Conservation (phyloP, 2,113 vertebrate genomes). For the Odontophorus gujanensis region DNA sequence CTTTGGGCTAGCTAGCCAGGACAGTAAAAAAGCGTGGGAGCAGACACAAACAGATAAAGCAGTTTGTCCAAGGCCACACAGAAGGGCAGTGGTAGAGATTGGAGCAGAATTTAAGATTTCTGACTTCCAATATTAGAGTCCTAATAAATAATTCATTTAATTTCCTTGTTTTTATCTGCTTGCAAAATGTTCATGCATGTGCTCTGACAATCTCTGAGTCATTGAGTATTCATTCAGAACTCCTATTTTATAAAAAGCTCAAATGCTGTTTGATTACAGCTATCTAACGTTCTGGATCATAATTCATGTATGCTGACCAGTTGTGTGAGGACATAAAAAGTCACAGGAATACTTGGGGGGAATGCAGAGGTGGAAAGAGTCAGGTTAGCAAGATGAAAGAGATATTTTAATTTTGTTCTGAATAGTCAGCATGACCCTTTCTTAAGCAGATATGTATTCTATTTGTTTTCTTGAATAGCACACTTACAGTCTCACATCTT, state of each 20-base stretch:
- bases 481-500: not conserved
- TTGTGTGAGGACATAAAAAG: not conserved
- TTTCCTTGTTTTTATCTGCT: conserved; percentile 52
- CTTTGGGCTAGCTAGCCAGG: not conserved
- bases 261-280: not conserved
- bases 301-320: not conserved
- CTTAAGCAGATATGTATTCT: not conserved
- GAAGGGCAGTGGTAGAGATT: not conserved
- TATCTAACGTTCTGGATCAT: not conserved
- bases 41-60: not conserved
- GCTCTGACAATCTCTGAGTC: not conserved
- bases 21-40: not conserved
- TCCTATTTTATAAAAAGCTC: not conserved
- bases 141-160: conserved; percentile 63
- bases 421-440: not conserved
- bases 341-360: not conserved
- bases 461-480: not conserved
- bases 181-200: not conserved
- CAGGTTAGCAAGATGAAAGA: not conserved
- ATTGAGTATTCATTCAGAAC: not conserved
- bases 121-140: not conserved
- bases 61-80: not conserved
- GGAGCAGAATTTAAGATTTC: not conserved
- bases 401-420: not conserved
- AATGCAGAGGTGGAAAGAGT: not conserved